These are phyloP conservation scores for Serripes groenlandicus DNA, from an alignment of 2,888 invertebrate genomes.

Conservation along the genomic window DNA sequence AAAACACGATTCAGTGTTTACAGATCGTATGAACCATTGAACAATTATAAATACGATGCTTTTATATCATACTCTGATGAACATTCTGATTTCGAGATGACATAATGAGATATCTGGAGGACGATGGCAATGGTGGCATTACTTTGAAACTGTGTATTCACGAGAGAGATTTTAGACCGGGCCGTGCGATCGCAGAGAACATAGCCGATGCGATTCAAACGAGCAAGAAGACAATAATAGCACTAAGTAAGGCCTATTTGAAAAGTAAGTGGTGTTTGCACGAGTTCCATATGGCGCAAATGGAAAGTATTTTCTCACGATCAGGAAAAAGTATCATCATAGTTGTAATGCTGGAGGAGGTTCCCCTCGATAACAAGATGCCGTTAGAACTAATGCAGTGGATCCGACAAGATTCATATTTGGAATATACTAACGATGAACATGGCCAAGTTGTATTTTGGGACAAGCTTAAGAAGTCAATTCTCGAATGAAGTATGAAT, in stretches of 20 bases:
- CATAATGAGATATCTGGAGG: conserved; percentile 25
- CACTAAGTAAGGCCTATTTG: conserved; percentile 48
- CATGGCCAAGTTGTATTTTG: conserved; percentile 26
- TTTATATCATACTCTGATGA: conserved; percentile 51
- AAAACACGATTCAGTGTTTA: conserved; percentile 22
- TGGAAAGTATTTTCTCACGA: conserved; percentile 66
- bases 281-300: conserved; percentile 70
- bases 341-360: conserved; percentile 58
- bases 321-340: conserved; percentile 61
- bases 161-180: conserved; percentile 69
- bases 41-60: conserved; percentile 36
- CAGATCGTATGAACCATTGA: neutral
- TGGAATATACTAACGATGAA: conserved; percentile 31
- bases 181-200: conserved; percentile 39
- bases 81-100: conserved; percentile 29
- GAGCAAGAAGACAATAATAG: conserved; percentile 4
- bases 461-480: conserved; percentile 14
- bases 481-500: neutral
- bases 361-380: conserved; percentile 18
- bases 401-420: conserved; percentile 25
- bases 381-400: conserved; percentile 34
- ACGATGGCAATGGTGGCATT: conserved; percentile 43
- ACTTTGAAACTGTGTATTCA: conserved; percentile 69
- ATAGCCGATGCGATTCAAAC: neutral
- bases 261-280: conserved; percentile 70